A percentile compares a stretch with the other conserved stretches of the same genome.
Conservation (phyloP, 2,888 invertebrate genomes). For the Athrips mouffetella region DNA sequence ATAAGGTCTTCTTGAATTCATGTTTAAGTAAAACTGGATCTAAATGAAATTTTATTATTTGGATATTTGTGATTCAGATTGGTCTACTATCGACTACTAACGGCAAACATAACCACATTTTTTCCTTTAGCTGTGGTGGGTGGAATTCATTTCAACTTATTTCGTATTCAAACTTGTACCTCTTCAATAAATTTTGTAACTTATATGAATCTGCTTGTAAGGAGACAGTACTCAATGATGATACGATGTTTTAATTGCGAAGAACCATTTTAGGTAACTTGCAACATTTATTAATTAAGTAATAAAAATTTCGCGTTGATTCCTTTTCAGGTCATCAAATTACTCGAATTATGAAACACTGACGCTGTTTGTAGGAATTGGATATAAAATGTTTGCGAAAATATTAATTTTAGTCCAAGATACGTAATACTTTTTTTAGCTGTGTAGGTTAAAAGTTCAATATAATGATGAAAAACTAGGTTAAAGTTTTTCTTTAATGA, state of each 20-base stretch:
- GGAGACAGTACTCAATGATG: background rate
- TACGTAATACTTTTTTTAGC: constrained; percentile 15
- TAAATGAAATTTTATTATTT: too few relatives aligned
- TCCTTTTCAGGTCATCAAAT: background rate
- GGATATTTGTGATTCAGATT: too few relatives aligned
- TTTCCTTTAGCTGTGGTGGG: constrained; percentile 7
- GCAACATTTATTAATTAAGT: background rate
- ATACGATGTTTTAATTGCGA: background rate
- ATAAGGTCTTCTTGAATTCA: too few relatives aligned
- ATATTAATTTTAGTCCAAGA: constrained; percentile 6
- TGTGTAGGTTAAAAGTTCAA: too few relatives aligned
- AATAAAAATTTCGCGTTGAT: background rate
- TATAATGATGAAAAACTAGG: too few relatives aligned
- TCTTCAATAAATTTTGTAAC: background rate
- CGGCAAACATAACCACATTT: too few relatives aligned
- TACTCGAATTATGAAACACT: background rate
- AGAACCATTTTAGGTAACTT: background rate
- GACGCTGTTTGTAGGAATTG: background rate
- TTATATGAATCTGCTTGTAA: background rate
- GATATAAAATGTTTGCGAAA: constrained; percentile 4
- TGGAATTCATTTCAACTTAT: background rate
- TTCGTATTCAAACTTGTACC: background rate
- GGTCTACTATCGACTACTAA: too few relatives aligned
- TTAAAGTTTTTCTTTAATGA: too few relatives aligned
- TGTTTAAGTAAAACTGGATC: too few relatives aligned